These are phyloP conservation scores for Darevskia mixta DNA, from an alignment of 2,797 vertebrate genomes.

Conservation along the genomic window DNA sequence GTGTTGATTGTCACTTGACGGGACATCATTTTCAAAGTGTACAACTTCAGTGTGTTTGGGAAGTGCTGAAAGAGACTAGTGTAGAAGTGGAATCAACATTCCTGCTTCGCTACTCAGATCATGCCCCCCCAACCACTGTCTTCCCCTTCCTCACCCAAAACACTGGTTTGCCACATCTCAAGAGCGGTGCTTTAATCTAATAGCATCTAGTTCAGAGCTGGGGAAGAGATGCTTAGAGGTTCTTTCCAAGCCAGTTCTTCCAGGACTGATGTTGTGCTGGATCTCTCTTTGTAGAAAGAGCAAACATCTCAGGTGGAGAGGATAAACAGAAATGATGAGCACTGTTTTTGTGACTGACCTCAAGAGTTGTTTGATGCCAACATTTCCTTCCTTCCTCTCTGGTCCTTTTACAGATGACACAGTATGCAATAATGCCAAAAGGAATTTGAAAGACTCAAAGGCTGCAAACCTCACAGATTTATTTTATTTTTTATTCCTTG, in stretches of 20 bases:
- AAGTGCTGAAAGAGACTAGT: background rate
- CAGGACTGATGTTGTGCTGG: background rate
- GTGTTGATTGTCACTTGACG: too few relatives aligned
- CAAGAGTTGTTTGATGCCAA: background rate
- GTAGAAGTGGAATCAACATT: background rate
- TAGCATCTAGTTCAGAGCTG: background rate
- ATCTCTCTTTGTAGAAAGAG: background rate
- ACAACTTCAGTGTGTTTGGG: background rate
- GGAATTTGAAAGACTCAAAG: too few relatives aligned
- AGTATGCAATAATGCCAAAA: too few relatives aligned
- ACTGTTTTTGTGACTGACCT: background rate
- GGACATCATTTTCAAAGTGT: background rate
- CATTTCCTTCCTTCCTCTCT: background rate
- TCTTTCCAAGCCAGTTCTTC: background rate
- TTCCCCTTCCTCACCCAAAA: background rate
- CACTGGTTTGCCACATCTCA: conserved; percentile 13
- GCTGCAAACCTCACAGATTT: too few relatives aligned
- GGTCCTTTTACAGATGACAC: background rate
- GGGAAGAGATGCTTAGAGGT: conserved; percentile 1
- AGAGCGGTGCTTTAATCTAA: background rate
- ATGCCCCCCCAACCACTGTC: background rate
- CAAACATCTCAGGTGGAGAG: background rate
- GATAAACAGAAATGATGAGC: background rate
- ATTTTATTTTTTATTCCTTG: too few relatives aligned
- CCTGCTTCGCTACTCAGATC: background rate